Evolutionary conservation across 2,113 vertebrate species (phyloP), one percentile per base, ranked within the genome.

Genomic region (Cynocephalus volans): DNA sequence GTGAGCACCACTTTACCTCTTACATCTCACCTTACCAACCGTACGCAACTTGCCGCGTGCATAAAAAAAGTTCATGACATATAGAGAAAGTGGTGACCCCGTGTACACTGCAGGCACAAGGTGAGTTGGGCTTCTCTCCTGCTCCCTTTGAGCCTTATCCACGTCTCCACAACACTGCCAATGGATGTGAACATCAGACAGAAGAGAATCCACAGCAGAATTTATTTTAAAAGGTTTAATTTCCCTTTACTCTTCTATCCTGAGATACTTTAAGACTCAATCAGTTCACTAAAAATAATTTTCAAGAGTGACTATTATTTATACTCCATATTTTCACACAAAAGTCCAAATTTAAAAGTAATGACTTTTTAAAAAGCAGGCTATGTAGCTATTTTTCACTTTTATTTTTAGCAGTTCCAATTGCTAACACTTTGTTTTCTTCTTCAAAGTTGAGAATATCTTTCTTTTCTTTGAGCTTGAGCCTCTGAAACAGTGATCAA

Each of bases 311-410:
- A 64, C 31, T 62, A 31, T 26, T 67, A 77, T 33, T 95, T 86
- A 69, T 50, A 50, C 21, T 56, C 7, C 21, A 48, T 6, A 83
- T 48, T 92, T 94, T 75, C 54, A 92, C 15, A 41, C 1, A 48
- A 52, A 83, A 88, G 24, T 50, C 41, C 17, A 9, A 90, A 69
- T 56, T 93, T 85, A 41, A 69, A 92, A 97, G 58, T 83, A 45
- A 36, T 70, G 58, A 54, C 31, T 82, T 88, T 62, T 81, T 45
- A 17, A 70, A 85, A 96, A 86, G 41, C 5, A 62, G 19, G 41
- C 24, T 65, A 73, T 10, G 1, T 28, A 77, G 50, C 3, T 50
- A 15, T 8, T 77, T 85, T 23, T 31, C n/a, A 21, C 33, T 50
- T 54, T 84, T 15, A 75, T n/a, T 80, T 84, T 75, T 7, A 75